Percentiles rank a stretch among this genome's conserved stretches.
Evolutionary conservation across 2,888 invertebrate genomes (phyloP).

Genomic region (Synanthedon myopaeformis): DNA sequence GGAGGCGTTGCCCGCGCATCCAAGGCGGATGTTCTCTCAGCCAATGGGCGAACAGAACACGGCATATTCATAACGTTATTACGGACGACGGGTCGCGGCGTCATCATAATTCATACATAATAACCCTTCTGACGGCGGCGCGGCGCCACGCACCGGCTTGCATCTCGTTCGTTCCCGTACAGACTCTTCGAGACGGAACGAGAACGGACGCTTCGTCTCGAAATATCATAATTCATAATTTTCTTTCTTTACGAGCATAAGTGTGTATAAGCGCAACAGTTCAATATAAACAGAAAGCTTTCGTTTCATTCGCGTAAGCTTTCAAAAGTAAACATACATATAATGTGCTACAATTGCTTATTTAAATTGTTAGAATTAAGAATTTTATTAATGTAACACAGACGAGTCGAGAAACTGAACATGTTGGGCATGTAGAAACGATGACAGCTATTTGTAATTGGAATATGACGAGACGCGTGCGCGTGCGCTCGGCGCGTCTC

Average conservation of each 20-base stretch:
- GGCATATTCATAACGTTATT: conserved; percentile 72
- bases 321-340: background rate
- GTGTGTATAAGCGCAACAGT: conserved; percentile 7
- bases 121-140: conserved; percentile 64
- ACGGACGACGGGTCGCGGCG: conserved; percentile 62
- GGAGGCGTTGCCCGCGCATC: conserved; percentile 62
- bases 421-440: conserved; percentile 45
- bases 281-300: background rate
- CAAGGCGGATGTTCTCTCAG: conserved; percentile 61
- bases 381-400: conserved; percentile 19
- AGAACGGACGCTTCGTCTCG: conserved; percentile 38
- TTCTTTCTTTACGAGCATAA: conserved; percentile 43
- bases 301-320: background rate
- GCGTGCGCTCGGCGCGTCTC: conserved; percentile 65
- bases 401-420: conserved; percentile 33
- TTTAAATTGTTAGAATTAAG: background rate
- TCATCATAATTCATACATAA: conserved; percentile 72
- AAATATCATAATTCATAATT: conserved; percentile 69
- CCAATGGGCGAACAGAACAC: conserved; percentile 63
- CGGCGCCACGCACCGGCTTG: conserved; percentile 46
- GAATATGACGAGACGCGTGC: conserved; percentile 67
- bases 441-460: conserved; percentile 69
- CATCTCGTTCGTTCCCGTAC: conserved; percentile 44
- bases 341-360: background rate
- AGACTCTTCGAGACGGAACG: conserved; percentile 34